Percentiles rank a stretch among this genome's conserved stretches.
These are phyloP conservation scores for Sympetrum striolatum DNA, from an alignment of 2,888 invertebrate species.

Conservation along the genomic window DNA sequence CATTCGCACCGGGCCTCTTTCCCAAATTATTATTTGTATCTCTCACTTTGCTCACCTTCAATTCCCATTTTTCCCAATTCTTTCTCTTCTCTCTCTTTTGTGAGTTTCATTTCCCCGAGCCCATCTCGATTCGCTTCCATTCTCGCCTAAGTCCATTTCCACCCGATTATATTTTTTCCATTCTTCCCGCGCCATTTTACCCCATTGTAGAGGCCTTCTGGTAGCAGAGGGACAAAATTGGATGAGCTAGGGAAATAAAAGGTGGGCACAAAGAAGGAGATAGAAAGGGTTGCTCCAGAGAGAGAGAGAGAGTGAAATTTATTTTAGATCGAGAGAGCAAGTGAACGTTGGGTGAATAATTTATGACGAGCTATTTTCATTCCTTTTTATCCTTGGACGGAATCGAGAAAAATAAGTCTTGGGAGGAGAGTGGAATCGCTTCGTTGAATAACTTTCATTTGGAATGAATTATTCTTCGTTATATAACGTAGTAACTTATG, in stretches of 20 bases:
- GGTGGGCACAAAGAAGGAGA: not conserved
- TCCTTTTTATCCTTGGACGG: no score
- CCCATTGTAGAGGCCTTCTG: not conserved
- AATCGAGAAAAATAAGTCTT: no score
- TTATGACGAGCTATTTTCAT: not conserved
- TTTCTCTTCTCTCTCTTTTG: not conserved
- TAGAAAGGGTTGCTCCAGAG: not conserved
- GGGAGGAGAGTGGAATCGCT: no score
- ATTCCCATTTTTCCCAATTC: not conserved
- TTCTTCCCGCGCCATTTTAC: not conserved
- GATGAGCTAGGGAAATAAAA: not conserved
- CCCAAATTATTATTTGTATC: not conserved
- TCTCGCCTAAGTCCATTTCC: not conserved
- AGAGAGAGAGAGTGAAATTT: not conserved
- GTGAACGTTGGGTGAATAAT: not conserved
- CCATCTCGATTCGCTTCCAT: not conserved
- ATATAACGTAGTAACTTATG: no score
- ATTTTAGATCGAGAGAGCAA: not conserved
- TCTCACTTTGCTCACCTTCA: not conserved
- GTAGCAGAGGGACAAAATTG: not conserved
- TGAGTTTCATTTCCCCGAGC: not conserved
- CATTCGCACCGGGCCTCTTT: not conserved
- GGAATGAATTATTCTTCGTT: no score
- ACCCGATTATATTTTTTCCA: not conserved
- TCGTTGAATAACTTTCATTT: no score